Conservation (phyloP, 2,113 vertebrate genomes). For the Ancistrus triradiatus region DNA sequence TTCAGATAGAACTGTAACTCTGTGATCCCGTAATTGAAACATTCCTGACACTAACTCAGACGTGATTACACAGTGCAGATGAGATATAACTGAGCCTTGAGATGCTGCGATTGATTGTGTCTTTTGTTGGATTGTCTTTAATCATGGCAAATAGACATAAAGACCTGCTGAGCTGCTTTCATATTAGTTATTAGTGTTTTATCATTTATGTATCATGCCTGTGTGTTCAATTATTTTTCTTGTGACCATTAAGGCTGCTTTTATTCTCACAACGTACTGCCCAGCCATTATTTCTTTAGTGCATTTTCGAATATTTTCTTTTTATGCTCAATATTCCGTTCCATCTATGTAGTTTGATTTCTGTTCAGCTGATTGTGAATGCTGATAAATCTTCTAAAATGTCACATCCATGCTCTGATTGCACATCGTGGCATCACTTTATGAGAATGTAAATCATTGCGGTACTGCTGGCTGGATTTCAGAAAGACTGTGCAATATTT, state of each 20-base stretch:
- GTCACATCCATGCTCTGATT: conserved; percentile 20
- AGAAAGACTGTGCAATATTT: conserved; percentile 43
- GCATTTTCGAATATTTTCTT: background rate
- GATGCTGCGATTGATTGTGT: conserved; percentile 28
- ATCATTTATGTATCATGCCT: background rate
- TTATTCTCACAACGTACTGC: background rate
- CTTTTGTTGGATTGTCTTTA: conserved; percentile 34
- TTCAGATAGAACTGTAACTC: background rate
- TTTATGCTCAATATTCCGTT: background rate
- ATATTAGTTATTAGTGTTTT: conserved; percentile 39
- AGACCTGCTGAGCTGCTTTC: conserved; percentile 21
- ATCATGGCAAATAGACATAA: conserved; percentile 28
- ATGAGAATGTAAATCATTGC: conserved; percentile 40
- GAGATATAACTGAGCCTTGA: conserved; percentile 19
- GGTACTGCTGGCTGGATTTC: conserved; percentile 35
- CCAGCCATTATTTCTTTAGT: background rate
- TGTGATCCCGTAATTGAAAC: conserved; percentile 6
- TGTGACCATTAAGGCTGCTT: background rate
- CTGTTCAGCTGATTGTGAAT: background rate
- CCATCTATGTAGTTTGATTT: background rate
- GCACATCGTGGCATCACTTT: conserved; percentile 48
- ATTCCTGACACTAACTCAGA: conserved; percentile 11
- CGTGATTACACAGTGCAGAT: conserved; percentile 8
- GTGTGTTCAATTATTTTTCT: conserved; percentile 5
- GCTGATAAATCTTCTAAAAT: background rate